Percentiles rank a stretch among this genome's conserved stretches.
These are phyloP conservation scores for Heterotilapia buettikoferi DNA, from an alignment of 2,113 vertebrate species.

Conservation along the genomic window DNA sequence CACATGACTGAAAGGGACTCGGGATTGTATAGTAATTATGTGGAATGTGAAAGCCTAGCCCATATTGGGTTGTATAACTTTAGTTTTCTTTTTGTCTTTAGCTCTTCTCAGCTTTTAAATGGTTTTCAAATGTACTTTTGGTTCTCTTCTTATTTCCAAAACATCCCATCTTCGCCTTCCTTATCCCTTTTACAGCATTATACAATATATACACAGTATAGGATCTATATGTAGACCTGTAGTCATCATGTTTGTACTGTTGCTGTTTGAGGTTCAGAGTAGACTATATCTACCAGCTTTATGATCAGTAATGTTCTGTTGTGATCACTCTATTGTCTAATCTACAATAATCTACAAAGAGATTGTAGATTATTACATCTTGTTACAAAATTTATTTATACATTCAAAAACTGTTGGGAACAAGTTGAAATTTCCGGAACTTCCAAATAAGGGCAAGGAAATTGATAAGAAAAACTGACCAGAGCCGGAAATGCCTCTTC, in stretches of 20 bases:
- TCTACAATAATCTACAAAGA: background rate
- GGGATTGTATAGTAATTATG: background rate
- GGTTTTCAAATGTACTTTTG: background rate
- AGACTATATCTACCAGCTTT: background rate
- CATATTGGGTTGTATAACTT: background rate
- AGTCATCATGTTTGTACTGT: background rate
- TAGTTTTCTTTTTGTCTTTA: background rate
- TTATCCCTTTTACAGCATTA: background rate
- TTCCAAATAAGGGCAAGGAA: background rate
- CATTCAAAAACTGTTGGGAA: background rate
- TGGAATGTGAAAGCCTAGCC: background rate
- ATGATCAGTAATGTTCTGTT: background rate
- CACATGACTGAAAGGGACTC: background rate
- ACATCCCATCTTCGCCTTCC: fast-evolving
- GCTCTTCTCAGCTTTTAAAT: background rate
- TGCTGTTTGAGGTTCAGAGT: background rate
- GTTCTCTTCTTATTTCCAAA: background rate
- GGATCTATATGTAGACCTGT: background rate
- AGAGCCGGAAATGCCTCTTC: background rate
- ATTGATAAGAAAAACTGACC: background rate
- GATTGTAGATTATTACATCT: background rate
- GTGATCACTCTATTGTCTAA: background rate
- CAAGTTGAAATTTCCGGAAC: background rate
- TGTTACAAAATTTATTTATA: background rate
- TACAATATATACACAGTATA: background rate